Percentiles rank a stretch among this genome's conserved stretches.
Conservation (phyloP, 2,113 vertebrate genomes). For the Calyptomena viridis region DNA sequence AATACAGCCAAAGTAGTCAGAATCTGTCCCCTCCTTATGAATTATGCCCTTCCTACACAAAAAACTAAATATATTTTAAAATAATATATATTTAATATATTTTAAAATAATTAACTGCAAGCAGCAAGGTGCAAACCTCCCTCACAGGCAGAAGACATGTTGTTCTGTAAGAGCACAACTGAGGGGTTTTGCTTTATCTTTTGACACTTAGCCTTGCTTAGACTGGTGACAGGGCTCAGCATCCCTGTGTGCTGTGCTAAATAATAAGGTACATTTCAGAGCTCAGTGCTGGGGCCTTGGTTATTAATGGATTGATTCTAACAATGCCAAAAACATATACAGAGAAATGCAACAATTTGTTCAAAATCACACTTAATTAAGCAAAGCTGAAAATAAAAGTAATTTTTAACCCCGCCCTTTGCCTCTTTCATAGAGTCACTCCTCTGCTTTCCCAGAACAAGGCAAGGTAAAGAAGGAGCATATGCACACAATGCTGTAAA, state of each 20-base stretch:
- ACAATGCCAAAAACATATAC: background rate
- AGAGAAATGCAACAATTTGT: background rate
- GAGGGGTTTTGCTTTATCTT: background rate
- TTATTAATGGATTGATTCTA: background rate
- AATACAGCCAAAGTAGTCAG: background rate
- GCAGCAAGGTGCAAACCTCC: background rate
- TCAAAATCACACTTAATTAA: background rate
- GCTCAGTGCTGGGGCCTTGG: background rate
- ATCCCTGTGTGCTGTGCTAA: background rate
- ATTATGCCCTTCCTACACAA: background rate
- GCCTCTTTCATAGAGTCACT: background rate
- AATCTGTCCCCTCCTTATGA: slow-evolving; percentile 19
- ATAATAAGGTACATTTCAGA: background rate
- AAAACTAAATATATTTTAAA: background rate
- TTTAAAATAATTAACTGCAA: background rate
- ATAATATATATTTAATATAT: background rate
- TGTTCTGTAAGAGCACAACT: background rate
- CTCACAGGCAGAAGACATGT: background rate
- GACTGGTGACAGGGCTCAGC: background rate
- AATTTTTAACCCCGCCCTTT: background rate
- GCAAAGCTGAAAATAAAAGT: background rate
- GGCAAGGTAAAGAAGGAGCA: background rate
- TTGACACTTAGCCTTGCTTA: background rate
- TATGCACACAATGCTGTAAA: background rate
- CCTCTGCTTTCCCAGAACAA: slow-evolving; percentile 4